Base-by-base conservation (phyloP, 2,113 vertebrate species). In the Pygathrix nemaeus region DNA sequence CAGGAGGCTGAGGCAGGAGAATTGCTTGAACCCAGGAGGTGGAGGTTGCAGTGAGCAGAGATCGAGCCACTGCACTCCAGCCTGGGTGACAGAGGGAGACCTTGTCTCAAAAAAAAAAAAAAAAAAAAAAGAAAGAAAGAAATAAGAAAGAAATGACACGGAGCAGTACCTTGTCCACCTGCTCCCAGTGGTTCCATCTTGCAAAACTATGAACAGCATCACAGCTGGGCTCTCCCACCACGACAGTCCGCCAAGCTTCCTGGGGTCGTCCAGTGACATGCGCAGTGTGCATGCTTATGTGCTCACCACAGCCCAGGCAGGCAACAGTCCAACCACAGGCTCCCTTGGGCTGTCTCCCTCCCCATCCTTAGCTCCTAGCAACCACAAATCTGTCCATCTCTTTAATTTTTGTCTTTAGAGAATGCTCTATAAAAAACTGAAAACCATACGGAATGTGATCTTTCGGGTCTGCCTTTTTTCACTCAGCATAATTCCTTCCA, bases 241-340 rank as follows among this genome's bases (percentile, higher is more conserved):
- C 1, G 23, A 43, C 40, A 7, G 12, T 27, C 40, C 18, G 3
- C 38, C 38, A 12, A 7, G 11, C 72, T 45, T 25, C 72, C 23
- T 21, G 17, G 7, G 38, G 23, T 14, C 2, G 13, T 25, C 72
- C 12, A 23, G 3, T 27, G 72, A 75, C 40, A 13, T 0, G 0
- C 3, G 13, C 38, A 16, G 40, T 27, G 40, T 14, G 27, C 27
- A 1, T 50, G 48, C 6, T 73, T 12, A 1, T 8, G 72, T 16
- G 25, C 40, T 23, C 40, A 45, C 23, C 12, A 3, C 32, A 75
- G 72, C 38, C 23, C 12, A 45, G 72, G 40, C 20, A 5, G 20
- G 38, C 2, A 13, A 40, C 21, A 45, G 12, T 13, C 38, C 23
- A 25, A 7, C 23, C 25, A 43, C 12, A 14, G 40, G 40, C 23